Evolutionary conservation across 2,113 vertebrate species (phyloP), one percentile per base, ranked within the genome.

Genomic region (Platysternon megacephalum): DNA sequence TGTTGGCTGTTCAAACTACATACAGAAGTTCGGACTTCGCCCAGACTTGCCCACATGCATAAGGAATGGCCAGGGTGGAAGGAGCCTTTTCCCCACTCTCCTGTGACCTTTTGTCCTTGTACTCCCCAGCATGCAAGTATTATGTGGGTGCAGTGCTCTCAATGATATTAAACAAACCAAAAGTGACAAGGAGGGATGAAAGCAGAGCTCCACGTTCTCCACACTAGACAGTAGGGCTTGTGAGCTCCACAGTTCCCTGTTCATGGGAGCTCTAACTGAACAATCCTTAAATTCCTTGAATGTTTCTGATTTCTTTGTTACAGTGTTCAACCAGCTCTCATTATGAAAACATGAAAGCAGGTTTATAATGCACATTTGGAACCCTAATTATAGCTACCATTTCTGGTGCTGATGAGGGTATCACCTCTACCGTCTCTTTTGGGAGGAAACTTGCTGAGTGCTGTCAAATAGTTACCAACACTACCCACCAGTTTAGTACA

Each of bases 391-490:
- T 0, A 52, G 51, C 51, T 84, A 17, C 21, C 61, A 49, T 85
- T 93, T 61, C 46, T 61, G 19, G 13, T 79, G 76, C 80, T 90
- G 84, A 26, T 74, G 44, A 56, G 84, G 85, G 61, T 3, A 49
- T 9, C 55, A 58, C 26, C 11, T 42, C 32, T 1, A 2, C 12
- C 4, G 2, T 1, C 65, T 55, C 44, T 87, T 51, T 86, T 90
- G 11, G 51, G 39, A 12, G 1, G 28, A 85, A 82, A 39, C 6
- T 1, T 48, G 86, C 84, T 86, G 46, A 44, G 58, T 39, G 84
- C 82, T 96, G 85, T 86, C 93, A 95, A 90, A 72, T 6, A 86
- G 78, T 92, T 94, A 94, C 61, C 94, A 87, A 78, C 72, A 42
- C 16, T 19, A 56, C 86, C 46, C 87, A 89, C 88, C 68, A 86